phyloP scores from a whole-genome alignment of 2,113 vertebrate genomes.

The Morone saxatilis region DNA sequence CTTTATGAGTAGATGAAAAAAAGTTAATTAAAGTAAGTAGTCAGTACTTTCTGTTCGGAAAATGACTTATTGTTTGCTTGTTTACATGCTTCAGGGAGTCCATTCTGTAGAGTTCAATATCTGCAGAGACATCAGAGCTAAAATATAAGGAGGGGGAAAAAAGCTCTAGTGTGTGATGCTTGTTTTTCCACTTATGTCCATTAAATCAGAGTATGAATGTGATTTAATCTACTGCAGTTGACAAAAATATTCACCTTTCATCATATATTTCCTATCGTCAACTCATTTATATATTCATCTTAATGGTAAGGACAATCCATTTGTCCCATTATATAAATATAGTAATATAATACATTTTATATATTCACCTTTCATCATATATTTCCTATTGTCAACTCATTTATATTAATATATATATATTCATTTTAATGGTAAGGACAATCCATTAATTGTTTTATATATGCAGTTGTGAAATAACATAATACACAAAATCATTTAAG shows the following conservation, averaged over 20 bases:
- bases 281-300: no score
- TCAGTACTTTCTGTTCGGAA: slow-evolving; percentile 52
- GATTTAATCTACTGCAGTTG: neutral
- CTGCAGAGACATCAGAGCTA: slow-evolving; percentile 11
- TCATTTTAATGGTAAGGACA: neutral
- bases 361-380: neutral
- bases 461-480: neutral
- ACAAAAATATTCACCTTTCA: neutral
- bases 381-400: neutral
- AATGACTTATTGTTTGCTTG: slow-evolving; percentile 53
- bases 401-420: neutral
- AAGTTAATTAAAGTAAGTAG: slow-evolving; percentile 61
- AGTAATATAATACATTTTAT: no score
- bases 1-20: slow-evolving; percentile 40
- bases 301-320: neutral
- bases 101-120: slow-evolving; percentile 39
- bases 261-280: no score
- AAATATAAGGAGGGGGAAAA: neutral
- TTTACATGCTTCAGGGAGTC: slow-evolving; percentile 59
- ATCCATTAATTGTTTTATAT: slow-evolving; percentile 3
- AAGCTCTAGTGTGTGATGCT: neutral
- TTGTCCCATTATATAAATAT: no score
- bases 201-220: slow-evolving; percentile 1
- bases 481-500: neutral
- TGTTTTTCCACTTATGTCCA: neutral